phyloP scores from a whole-genome alignment of 2,113 vertebrate species.

The Glareola pratincola region DNA sequence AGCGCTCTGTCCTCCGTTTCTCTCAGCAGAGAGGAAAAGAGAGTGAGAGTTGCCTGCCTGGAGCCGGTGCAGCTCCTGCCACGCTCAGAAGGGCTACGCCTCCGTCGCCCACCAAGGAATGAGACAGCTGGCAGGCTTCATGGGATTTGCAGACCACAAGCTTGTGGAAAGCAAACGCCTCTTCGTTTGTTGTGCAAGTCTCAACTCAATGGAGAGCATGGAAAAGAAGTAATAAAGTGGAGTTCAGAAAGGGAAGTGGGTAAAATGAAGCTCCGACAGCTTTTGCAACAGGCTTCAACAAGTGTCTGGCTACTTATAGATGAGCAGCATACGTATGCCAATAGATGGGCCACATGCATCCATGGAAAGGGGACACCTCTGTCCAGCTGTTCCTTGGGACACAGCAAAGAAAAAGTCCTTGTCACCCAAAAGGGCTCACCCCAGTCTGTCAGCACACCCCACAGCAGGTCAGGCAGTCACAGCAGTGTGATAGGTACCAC shows the following conservation, averaged over 20 bases:
- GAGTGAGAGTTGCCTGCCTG: too few relatives aligned
- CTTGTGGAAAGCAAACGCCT: not conserved
- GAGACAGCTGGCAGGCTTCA: not conserved
- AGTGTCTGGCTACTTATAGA: not conserved
- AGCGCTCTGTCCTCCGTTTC: not conserved
- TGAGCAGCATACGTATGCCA: accelerated
- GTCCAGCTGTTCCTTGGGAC: not conserved
- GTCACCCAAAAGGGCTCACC: not conserved
- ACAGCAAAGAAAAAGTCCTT: not conserved
- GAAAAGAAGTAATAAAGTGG: not conserved
- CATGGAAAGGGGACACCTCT: not conserved
- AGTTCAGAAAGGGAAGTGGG: not conserved
- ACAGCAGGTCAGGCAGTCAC: not conserved
- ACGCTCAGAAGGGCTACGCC: not conserved
- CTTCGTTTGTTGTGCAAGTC: not conserved
- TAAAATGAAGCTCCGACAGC: not conserved
- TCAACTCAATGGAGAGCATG: not conserved
- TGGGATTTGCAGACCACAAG: not conserved
- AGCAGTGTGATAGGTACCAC: not conserved
- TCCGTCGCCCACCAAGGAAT: not conserved
- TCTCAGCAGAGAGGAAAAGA: not conserved
- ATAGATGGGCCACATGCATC: not conserved
- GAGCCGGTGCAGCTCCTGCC: not conserved
- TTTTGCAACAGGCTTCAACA: not conserved
- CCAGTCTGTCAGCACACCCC: not conserved